A percentile compares a stretch with the other conserved stretches of the same genome.
phyloP scores from a whole-genome alignment of 1,140 invertebrate genomes.

The Macrocentrus cingulum region DNA sequence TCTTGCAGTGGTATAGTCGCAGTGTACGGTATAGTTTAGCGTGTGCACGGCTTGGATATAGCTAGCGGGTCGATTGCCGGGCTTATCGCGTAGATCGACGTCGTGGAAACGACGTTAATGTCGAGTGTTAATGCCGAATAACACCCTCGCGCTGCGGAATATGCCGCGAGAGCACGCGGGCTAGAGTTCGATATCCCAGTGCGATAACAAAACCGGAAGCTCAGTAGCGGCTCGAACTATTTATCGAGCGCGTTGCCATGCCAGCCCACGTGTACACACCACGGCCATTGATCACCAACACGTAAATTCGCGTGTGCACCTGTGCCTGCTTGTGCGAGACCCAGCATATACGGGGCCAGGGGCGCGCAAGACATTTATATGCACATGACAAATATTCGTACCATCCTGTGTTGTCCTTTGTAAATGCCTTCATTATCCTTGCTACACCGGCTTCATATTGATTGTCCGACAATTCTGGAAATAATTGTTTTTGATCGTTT shows the following conservation, averaged over 20 bases:
- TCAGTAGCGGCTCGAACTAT: slow-evolving; percentile 41
- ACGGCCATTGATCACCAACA: slow-evolving; percentile 44
- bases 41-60: not conserved
- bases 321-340: slow-evolving; percentile 25
- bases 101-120: slow-evolving; percentile 31
- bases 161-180: slow-evolving; percentile 25
- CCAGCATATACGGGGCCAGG: slow-evolving; percentile 3
- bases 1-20: not conserved
- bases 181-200: slow-evolving; percentile 20
- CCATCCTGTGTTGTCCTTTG: too few relatives aligned
- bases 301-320: slow-evolving; percentile 33
- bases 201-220: slow-evolving; percentile 46
- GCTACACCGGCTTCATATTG: too few relatives aligned
- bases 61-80: slow-evolving; percentile 14
- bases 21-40: not conserved
- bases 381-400: not conserved
- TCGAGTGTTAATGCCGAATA: slow-evolving; percentile 26
- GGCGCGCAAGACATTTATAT: slow-evolving; percentile 13
- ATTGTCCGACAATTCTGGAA: too few relatives aligned
- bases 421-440: too few relatives aligned
- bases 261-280: slow-evolving; percentile 49
- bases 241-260: slow-evolving; percentile 55
- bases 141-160: slow-evolving; percentile 23
- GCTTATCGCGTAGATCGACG: slow-evolving; percentile 22
- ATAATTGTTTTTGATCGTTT: too few relatives aligned